Evolutionary conservation across 2,113 vertebrate genomes (phyloP), one percentile per base, ranked within the genome.

Genomic region (Morone saxatilis): DNA sequence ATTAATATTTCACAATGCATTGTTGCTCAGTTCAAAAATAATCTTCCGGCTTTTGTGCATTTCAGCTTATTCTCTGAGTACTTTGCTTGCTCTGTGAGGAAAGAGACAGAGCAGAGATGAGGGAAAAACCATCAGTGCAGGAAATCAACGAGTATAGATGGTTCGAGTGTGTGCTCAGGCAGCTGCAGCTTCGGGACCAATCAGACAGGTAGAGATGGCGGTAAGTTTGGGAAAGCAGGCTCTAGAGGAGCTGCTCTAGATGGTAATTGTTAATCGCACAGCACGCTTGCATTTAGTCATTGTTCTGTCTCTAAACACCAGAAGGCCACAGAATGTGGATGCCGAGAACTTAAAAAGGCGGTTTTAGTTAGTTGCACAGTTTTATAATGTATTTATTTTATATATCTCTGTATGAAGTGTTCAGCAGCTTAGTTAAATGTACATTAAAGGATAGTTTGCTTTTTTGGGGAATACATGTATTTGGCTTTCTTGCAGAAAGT

Each of bases 51-150:
- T 91, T 99, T 99, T 2, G 98, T 99, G 86, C 98, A 99, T 91
- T 99, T 99, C 93, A 99, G 96, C 91, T 99, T 99, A 95, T 99
- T 99, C 88, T 99, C 98, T 0, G 97, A 99, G 60, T 99, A 99
- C 91, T 99, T 99, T 85, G 98, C 98, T 94, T 99, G 98, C 98
- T 97, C 98, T 99, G 70, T 84, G 89, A 83, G 86, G 87, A 88
- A 87, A 61, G 71, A 88, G 69, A 92, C 10, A 77, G 47, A 71
- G 63, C 8, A 86, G 80, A 86, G 80, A 85, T 68, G 59, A 88
- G 66, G 40, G 17, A 57, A 65, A 85, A 71, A 66, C 0, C 78
- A 71, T 86, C 73, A 79, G 76, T 83, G 69, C 17, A 61, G 79
- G 25, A 71, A 68, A 81, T 77, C 12, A 71, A 75, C 50, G 56